A percentile compares a stretch with the other conserved stretches of the same genome.
Evolutionary conservation across 2,888 invertebrate species (phyloP).

Genomic region (Sminthurinus aureus): DNA sequence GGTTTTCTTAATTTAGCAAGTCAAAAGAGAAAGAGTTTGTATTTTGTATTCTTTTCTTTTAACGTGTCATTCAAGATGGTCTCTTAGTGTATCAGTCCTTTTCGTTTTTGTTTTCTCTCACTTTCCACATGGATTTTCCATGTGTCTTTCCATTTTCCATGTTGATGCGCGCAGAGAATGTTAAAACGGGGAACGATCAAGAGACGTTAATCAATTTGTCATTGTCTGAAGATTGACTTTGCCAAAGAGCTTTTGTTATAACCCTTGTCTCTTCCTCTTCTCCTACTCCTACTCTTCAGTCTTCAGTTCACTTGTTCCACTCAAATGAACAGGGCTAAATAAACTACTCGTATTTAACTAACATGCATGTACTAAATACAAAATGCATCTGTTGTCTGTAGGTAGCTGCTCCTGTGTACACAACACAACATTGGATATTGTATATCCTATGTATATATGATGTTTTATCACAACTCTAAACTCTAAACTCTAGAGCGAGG

Average conservation of each 20-base stretch:
- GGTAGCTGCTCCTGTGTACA: too few species aligned
- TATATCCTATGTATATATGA: too few species aligned
- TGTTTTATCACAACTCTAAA: too few species aligned
- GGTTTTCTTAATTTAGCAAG: not conserved
- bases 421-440: too few species aligned
- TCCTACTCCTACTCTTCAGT: not conserved
- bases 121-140: too few species aligned
- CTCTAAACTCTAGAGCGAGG: too few species aligned
- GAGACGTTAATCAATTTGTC: slow-evolving; percentile 47
- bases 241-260: slow-evolving; percentile 15
- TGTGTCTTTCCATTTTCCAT: too few species aligned
- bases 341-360: not conserved
- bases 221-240: slow-evolving; percentile 42
- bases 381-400: too few species aligned
- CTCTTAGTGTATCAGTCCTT: too few species aligned
- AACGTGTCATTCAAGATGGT: slow-evolving; percentile 42
- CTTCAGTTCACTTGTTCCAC: not conserved
- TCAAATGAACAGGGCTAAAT: not conserved
- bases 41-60: slow-evolving; percentile 8
- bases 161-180: slow-evolving; percentile 43
- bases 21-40: not conserved
- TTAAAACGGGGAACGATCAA: slow-evolving; percentile 41
- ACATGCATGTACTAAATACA: too few species aligned
- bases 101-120: too few species aligned
- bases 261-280: not conserved